phyloP scores from a whole-genome alignment of 64 coral and sea anemone genomes.

The Hydrozoanthus tunicans region DNA sequence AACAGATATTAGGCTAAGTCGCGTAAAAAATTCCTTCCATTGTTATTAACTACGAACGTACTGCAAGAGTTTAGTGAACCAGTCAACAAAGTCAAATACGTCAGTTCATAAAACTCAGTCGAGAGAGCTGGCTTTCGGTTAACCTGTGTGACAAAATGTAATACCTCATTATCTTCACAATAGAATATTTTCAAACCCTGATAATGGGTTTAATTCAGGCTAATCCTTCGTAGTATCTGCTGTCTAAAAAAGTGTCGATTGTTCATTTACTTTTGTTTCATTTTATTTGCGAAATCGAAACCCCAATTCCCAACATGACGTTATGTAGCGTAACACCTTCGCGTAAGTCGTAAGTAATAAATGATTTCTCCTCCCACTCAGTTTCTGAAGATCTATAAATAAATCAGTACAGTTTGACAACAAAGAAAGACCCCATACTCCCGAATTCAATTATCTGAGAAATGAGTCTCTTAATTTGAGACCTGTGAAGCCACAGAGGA shows the following conservation, averaged over 20 bases:
- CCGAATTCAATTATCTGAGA: too few relatives aligned
- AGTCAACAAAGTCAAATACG: too few relatives aligned
- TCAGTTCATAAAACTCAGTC: too few relatives aligned
- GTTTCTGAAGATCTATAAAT: background rate
- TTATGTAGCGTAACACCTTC: background rate
- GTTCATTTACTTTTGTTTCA: background rate
- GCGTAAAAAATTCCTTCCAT: background rate
- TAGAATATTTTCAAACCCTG: background rate
- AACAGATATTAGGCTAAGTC: background rate
- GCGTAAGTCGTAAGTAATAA: background rate
- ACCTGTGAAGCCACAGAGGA: too few relatives aligned
- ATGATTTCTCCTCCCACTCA: constrained; percentile 23
- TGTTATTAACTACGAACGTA: background rate
- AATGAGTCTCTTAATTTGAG: too few relatives aligned
- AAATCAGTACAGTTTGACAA: background rate
- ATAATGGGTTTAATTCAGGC: constrained; percentile 1
- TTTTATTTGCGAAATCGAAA: background rate
- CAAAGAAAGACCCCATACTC: background rate
- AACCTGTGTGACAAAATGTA: background rate
- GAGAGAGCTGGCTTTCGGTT: background rate
- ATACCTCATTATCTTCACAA: constrained; percentile 1
- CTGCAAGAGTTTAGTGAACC: too few relatives aligned
- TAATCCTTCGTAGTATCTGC: constrained; percentile 39
- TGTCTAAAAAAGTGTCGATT: constrained; percentile 29
- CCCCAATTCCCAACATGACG: constrained; percentile 23